phyloP scores from a whole-genome alignment of 2,888 invertebrate genomes.

The Clistopyga incitator region DNA sequence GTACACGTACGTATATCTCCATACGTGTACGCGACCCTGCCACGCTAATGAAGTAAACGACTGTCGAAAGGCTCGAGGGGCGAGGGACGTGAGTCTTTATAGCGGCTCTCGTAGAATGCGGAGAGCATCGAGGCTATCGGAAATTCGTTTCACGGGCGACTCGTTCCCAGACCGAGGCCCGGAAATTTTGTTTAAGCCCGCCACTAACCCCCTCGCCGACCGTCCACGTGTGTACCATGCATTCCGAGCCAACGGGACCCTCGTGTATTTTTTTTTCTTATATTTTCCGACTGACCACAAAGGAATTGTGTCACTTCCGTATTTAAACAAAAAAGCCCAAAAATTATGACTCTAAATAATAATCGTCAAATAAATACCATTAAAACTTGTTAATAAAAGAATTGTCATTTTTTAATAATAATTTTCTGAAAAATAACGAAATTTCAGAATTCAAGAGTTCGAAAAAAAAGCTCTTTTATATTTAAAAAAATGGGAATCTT shows the following conservation, averaged over 20 bases:
- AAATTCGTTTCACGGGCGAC: conserved; percentile 66
- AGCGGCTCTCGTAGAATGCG: background rate
- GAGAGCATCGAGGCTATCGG: conserved; percentile 54
- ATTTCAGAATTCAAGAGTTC: no score
- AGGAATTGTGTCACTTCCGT: background rate
- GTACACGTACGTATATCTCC: conserved; percentile 20
- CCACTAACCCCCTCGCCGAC: conserved; percentile 28
- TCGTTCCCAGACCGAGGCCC: conserved; percentile 57
- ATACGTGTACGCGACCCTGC: background rate
- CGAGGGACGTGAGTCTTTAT: conserved; percentile 19
- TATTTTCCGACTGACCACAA: no score
- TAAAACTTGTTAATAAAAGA: no score
- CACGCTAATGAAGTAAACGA: conserved; percentile 62
- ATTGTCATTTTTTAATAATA: no score
- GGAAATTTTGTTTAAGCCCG: conserved; percentile 64
- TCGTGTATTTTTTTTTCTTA: background rate
- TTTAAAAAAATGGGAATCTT: no score
- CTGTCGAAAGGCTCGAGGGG: conserved; percentile 52
- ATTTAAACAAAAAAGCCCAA: background rate
- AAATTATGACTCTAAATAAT: no score
- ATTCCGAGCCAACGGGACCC: background rate
- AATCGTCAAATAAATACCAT: no score
- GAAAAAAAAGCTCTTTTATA: no score
- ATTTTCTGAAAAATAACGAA: no score
- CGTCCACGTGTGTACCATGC: conserved; percentile 9